Percentiles rank a stretch among this genome's conserved stretches.
phyloP scores from a whole-genome alignment of 2,797 vertebrate species.

The Chelonia mydas region DNA sequence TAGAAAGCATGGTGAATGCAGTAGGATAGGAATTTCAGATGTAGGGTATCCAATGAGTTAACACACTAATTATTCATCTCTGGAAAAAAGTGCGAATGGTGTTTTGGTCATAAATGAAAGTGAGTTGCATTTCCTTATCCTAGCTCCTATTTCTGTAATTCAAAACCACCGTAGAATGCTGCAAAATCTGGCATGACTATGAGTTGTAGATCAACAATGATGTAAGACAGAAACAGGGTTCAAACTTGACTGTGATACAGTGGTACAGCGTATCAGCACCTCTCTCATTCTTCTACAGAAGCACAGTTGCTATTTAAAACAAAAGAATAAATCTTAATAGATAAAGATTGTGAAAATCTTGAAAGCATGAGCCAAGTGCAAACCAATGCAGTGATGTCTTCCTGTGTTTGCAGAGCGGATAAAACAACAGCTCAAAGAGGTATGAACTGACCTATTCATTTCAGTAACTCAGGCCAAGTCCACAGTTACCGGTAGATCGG shows the following conservation, averaged over 20 bases:
- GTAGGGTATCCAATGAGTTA: neutral
- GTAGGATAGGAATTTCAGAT: neutral
- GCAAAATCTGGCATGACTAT: neutral
- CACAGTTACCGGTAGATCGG: too few species aligned
- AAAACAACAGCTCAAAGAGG: neutral
- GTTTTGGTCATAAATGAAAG: neutral
- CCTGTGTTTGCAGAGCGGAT: neutral
- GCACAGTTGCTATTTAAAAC: neutral
- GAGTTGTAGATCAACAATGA: neutral
- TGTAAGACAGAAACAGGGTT: neutral
- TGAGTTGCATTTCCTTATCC: neutral
- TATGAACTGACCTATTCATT: neutral
- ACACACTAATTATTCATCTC: rapidly evolving
- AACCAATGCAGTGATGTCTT: neutral
- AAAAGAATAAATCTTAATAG: neutral
- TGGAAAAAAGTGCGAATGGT: neutral
- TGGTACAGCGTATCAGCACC: neutral
- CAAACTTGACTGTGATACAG: neutral
- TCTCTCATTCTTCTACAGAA: neutral
- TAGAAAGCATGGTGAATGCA: neutral
- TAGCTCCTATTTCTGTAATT: neutral
- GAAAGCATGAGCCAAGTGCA: neutral
- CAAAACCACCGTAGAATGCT: neutral
- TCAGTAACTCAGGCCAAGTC: neutral
- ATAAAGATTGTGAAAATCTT: neutral